Evolutionary conservation across 2,113 vertebrate species (phyloP).

Genomic region (Nipponia nippon): DNA sequence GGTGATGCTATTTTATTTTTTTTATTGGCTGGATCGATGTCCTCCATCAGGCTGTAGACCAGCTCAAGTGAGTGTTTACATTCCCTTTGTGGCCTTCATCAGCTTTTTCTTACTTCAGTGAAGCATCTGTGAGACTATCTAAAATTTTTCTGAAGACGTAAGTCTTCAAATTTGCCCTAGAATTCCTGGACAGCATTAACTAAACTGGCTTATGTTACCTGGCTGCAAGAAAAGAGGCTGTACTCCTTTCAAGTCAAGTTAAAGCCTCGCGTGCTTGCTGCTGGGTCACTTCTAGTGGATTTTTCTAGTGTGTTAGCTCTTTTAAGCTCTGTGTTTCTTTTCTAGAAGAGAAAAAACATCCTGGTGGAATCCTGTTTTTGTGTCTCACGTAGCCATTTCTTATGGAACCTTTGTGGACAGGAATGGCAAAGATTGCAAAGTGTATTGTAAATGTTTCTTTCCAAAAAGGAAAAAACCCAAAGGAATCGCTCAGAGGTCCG

Average conservation of each 20-base stretch:
- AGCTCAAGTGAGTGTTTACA: not conserved
- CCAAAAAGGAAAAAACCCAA: not conserved
- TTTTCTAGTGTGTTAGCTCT: not conserved
- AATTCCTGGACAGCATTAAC: not conserved
- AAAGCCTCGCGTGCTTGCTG: not conserved
- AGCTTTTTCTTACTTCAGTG: not conserved
- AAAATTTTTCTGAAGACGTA: not conserved
- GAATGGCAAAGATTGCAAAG: not conserved
- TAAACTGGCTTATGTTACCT: not conserved
- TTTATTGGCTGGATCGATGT: not conserved
- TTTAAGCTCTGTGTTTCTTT: not conserved
- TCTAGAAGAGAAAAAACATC: not conserved
- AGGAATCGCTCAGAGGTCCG: not conserved
- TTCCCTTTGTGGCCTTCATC: not conserved
- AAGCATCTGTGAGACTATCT: not conserved
- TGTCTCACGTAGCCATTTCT: not conserved
- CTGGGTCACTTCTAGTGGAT: not conserved
- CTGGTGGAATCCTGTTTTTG: not conserved
- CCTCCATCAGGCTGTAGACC: not conserved
- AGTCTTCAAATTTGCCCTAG: not conserved
- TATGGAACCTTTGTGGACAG: not conserved
- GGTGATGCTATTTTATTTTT: not conserved
- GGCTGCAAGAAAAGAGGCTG: not conserved
- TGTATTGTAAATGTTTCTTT: not conserved
- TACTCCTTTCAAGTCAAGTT: not conserved